Evolutionary conservation across 2,888 invertebrate genomes (phyloP), one percentile per base, ranked within the genome.

Genomic region (Villa cingulata): DNA sequence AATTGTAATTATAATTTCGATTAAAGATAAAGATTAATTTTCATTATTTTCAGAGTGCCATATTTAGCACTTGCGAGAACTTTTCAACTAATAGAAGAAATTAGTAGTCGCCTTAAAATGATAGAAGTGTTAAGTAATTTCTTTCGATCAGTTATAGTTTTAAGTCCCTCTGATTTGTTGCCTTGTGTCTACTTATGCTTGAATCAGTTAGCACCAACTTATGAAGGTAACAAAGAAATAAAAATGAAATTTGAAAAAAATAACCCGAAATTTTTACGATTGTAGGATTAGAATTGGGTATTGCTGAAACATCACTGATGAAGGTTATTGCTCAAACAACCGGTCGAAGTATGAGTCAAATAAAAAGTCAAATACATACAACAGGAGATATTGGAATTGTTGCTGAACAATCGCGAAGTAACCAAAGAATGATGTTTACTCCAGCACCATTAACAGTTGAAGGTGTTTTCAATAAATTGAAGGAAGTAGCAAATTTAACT

Each of bases 151-250:
- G 91, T 96, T 15, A 85, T 94, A 23, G 77, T 81, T 5, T 71
- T 94, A 39, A 87, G 84, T 17, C 92, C 95, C 0, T 77, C 83
- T n/a, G 96, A 98, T 68, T 72, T 98, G 50, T 63, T 94, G 47
- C 80, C 87, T 0, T 89, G 90, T 57, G 78, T 98, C 17, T 97
- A 98, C 68, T 71, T 98, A 55, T 94, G 94, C 60, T 74, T 97
- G n/a, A 98, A 98, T 69, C 86, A 88, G 67, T 71, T 98, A 40
- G 96, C 91, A 1, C 97, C 98, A 0, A 90, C 95, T 0, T 96
- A 95, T 65, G 89, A 94, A 68, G 96, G 92, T 72, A 62, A 64
- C 17, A 12, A 12, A 1, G 12, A 9, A 32, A 6, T 23, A 7
- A 23, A 23, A 23, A 15, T 20, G 19, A 23, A 23, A 23, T n/a